Percentiles rank a stretch among this genome's conserved stretches.
Conservation (phyloP, 2,888 invertebrate species). For the Troides aeacus region DNA sequence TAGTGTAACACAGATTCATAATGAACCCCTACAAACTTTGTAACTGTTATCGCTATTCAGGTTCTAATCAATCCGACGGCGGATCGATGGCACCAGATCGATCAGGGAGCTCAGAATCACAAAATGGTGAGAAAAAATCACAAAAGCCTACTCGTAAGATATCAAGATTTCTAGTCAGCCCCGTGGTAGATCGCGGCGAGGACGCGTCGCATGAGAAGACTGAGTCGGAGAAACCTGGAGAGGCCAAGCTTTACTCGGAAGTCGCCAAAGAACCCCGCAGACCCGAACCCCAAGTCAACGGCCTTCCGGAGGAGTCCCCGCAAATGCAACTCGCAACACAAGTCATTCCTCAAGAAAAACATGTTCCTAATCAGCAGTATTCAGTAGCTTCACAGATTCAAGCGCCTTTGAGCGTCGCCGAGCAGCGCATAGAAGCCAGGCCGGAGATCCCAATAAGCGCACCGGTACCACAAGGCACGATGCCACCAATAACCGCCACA, state of each 20-base stretch:
- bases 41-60: constrained; percentile 39
- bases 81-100: constrained; percentile 63
- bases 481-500: constrained; percentile 37
- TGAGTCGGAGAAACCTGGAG: constrained; percentile 36
- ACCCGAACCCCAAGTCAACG: constrained; percentile 45
- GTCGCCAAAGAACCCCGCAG: constrained; percentile 41
- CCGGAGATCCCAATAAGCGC: constrained; percentile 36
- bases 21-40: no score
- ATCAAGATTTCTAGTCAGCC: constrained; percentile 90
- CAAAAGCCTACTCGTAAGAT: constrained; percentile 85
- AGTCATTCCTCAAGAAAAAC: constrained; percentile 43
- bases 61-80: constrained; percentile 74
- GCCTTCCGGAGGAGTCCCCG: constrained; percentile 45
- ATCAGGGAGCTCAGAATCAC: constrained; percentile 63
- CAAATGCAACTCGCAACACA: constrained; percentile 32
- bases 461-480: constrained; percentile 36
- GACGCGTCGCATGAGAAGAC: constrained; percentile 37
- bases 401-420: constrained; percentile 44
- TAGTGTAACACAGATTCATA: no score
- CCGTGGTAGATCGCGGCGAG: constrained; percentile 82
- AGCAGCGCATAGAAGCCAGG: constrained; percentile 40
- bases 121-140: constrained; percentile 64
- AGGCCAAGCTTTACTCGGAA: constrained; percentile 37
- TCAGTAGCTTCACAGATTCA: constrained; percentile 45
- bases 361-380: constrained; percentile 65